A percentile compares a stretch with the other conserved stretches of the same genome.
phyloP scores from a whole-genome alignment of 2,113 vertebrate genomes.

The Neodon shergylaensis region DNA sequence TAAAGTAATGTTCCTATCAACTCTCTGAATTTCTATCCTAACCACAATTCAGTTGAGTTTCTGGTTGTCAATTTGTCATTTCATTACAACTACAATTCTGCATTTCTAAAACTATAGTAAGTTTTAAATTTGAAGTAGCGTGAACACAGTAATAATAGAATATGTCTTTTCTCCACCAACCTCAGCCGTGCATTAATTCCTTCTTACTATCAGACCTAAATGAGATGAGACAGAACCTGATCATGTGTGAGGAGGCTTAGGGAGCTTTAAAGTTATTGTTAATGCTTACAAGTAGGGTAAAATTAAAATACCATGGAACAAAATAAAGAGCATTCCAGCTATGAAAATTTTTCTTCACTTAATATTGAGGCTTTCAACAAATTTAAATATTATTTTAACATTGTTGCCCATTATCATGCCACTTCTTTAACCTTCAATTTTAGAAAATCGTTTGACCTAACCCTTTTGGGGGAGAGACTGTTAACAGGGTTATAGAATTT shows the following conservation, averaged over 20 bases:
- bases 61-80: neutral
- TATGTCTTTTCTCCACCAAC: neutral
- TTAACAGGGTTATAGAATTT: neutral
- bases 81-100: neutral
- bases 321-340: neutral
- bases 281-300: neutral
- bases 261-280: neutral
- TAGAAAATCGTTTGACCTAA: neutral
- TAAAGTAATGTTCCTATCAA: neutral
- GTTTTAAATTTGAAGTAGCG: neutral
- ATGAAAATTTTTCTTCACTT: neutral
- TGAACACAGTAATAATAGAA: neutral
- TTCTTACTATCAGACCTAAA: neutral
- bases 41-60: neutral
- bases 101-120: neutral
- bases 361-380: neutral
- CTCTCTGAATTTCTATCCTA: neutral
- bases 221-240: neutral
- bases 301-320: neutral
- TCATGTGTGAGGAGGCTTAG: neutral
- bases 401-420: rapidly evolving
- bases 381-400: neutral
- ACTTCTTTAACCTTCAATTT: neutral
- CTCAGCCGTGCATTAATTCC: neutral
- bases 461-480: no score